Conservation (phyloP, 1,140 invertebrate species). For the Drosophila jambulina region DNA sequence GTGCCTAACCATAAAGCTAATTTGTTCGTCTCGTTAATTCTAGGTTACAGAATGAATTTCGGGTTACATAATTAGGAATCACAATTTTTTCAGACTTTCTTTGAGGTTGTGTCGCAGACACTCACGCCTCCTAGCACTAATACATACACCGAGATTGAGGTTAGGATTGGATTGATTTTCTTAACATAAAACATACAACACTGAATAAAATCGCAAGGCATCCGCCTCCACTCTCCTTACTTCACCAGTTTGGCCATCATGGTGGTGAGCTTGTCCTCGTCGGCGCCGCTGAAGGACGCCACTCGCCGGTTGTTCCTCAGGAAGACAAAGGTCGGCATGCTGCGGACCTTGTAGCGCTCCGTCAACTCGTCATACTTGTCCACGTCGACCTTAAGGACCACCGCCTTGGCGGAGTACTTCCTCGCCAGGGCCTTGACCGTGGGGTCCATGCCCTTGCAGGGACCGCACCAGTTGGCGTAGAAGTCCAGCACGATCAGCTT, state of each 20-base stretch:
- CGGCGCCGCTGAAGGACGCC: conserved; percentile 45
- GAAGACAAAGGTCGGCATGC: conserved; percentile 69
- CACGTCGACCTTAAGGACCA: conserved; percentile 60
- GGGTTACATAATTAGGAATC: background rate
- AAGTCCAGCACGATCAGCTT: conserved; percentile 88
- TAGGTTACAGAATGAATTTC: conserved; percentile 2
- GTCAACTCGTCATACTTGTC: conserved; percentile 59
- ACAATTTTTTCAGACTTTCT: conserved; percentile 4
- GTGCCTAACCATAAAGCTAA: conserved; percentile 20
- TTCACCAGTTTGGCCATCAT: conserved; percentile 53
- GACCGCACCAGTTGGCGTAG: conserved; percentile 86
- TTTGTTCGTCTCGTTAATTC: background rate
- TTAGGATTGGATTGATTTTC: background rate
- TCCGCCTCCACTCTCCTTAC: background rate
- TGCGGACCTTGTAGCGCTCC: conserved; percentile 45
- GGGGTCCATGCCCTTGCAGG: conserved; percentile 88
- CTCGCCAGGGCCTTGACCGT: conserved; percentile 43
- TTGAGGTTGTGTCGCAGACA: conserved; percentile 30
- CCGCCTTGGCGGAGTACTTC: conserved; percentile 48
- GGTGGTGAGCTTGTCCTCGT: conserved; percentile 53
- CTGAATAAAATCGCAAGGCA: background rate
- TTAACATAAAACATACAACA: conserved; percentile 15
- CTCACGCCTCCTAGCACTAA: conserved; percentile 3
- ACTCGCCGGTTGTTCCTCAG: conserved; percentile 27
- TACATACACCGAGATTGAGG: conserved; percentile 14